phyloP scores from a whole-genome alignment of 1,140 invertebrate species.

The Neodiprion lecontei region DNA sequence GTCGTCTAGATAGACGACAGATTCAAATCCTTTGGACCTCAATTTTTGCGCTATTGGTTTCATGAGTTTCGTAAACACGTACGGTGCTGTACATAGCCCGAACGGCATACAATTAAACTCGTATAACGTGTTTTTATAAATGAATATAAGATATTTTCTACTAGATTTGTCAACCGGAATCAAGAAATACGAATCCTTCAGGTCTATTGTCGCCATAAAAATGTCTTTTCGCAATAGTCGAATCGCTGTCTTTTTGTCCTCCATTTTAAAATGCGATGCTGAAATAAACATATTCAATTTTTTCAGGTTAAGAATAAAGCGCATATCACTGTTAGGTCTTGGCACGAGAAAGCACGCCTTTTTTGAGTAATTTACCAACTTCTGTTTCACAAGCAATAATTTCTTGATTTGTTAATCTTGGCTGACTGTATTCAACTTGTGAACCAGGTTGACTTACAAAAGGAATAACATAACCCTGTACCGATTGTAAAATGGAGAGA shows the following conservation, averaged over 20 bases:
- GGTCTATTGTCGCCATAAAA: conserved; percentile 10
- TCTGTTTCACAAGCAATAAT: conserved; percentile 11
- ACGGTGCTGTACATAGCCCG: conserved; percentile 31
- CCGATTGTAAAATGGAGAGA: conserved; percentile 10
- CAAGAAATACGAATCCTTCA: conserved; percentile 23
- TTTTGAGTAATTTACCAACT: conserved; percentile 12
- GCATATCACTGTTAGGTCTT: conserved; percentile 16
- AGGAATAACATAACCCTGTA: conserved; percentile 22
- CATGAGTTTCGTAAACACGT: conserved; percentile 33
- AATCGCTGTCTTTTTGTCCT: conserved; percentile 9
- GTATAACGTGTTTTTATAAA: conserved; percentile 23
- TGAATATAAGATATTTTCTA: conserved; percentile 20
- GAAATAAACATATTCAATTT: conserved; percentile 8
- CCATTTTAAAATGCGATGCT: conserved; percentile 10
- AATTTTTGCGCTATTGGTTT: conserved; percentile 26
- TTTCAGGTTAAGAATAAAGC: neutral
- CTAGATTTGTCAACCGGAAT: conserved; percentile 12
- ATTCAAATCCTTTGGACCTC: conserved; percentile 18
- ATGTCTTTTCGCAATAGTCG: conserved; percentile 7
- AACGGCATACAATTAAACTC: conserved; percentile 33
- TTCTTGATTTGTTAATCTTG: conserved; percentile 8
- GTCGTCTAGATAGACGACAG: conserved; percentile 24
- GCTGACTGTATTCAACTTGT: neutral
- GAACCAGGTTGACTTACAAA: neutral
- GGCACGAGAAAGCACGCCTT: conserved; percentile 17